A percentile compares a stretch with the other conserved stretches of the same genome.
Evolutionary conservation across 2,888 invertebrate species (phyloP).

Genomic region (Lissonota sp.): DNA sequence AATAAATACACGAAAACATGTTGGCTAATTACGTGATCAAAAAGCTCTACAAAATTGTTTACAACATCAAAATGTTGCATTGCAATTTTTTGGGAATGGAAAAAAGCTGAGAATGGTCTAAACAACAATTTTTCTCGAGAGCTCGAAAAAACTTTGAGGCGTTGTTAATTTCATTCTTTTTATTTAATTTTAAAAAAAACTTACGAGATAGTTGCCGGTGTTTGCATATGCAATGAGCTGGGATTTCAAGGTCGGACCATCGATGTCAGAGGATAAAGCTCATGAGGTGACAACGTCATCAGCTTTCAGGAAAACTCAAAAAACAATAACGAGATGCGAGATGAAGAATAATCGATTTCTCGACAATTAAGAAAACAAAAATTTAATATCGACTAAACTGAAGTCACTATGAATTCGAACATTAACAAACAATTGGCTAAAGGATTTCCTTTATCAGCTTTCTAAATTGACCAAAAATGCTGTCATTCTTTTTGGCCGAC

Average conservation of each 20-base stretch:
- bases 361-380: no score
- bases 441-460: no score
- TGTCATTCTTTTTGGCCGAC: no score
- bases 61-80: conserved; percentile 18
- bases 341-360: conserved; percentile 12
- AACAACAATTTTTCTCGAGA: background rate
- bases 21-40: conserved; percentile 15
- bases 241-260: conserved; percentile 52
- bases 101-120: conserved; percentile 23
- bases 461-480: no score
- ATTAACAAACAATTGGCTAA: no score
- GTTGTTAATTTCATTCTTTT: background rate
- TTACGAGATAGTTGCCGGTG: conserved; percentile 28
- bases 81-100: conserved; percentile 47
- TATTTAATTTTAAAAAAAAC: background rate
- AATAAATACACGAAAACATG: conserved; percentile 35
- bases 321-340: background rate
- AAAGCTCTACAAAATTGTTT: conserved; percentile 21
- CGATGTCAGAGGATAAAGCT: conserved; percentile 29
- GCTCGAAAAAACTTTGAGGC: background rate
- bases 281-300: conserved; percentile 9
- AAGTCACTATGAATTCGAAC: no score
- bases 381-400: no score
- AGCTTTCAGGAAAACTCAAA: background rate
- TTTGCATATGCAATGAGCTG: conserved; percentile 55